phyloP scores from a whole-genome alignment of 2,113 vertebrate genomes.

The Paraplagusia blochii region DNA sequence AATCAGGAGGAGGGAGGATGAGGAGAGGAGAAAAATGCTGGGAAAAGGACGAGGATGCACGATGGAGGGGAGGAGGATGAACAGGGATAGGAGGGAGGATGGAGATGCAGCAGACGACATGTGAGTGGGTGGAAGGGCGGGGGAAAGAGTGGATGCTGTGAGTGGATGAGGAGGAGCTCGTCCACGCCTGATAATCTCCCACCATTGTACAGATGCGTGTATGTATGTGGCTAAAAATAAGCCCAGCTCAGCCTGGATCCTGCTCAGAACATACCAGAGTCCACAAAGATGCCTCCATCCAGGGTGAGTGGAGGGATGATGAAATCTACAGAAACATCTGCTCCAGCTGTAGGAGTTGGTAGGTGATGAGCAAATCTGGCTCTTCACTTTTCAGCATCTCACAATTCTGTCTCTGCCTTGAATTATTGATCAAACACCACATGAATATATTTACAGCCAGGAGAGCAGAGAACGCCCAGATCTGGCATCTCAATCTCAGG shows the following conservation, averaged over 20 bases:
- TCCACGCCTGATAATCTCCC: conserved; percentile 46
- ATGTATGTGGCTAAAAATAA: conserved; percentile 20
- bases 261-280: conserved; percentile 5
- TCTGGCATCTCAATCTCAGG: conserved; percentile 8
- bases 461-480: conserved; percentile 3
- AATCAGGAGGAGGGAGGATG: background rate
- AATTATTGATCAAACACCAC: conserved; percentile 67
- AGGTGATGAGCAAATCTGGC: conserved; percentile 47
- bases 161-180: conserved; percentile 36
- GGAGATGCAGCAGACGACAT: conserved; percentile 20
- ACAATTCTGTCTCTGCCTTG: conserved; percentile 42
- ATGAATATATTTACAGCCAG: conserved; percentile 47
- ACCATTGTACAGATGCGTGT: conserved; percentile 3
- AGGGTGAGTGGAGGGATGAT: conserved; percentile 34
- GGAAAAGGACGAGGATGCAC: background rate
- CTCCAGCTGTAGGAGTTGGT: conserved; percentile 55
- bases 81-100: conserved; percentile 14
- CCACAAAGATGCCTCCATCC: background rate
- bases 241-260: conserved; percentile 1
- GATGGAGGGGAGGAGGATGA: background rate
- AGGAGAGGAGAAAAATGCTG: conserved; percentile 5
- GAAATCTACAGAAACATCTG: conserved; percentile 59
- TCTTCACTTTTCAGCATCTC: conserved; percentile 21
- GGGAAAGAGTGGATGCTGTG: conserved; percentile 13
- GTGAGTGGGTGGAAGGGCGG: conserved; percentile 12